Base-by-base conservation (phyloP, 2,113 vertebrate genomes). In the Murina feae region DNA sequence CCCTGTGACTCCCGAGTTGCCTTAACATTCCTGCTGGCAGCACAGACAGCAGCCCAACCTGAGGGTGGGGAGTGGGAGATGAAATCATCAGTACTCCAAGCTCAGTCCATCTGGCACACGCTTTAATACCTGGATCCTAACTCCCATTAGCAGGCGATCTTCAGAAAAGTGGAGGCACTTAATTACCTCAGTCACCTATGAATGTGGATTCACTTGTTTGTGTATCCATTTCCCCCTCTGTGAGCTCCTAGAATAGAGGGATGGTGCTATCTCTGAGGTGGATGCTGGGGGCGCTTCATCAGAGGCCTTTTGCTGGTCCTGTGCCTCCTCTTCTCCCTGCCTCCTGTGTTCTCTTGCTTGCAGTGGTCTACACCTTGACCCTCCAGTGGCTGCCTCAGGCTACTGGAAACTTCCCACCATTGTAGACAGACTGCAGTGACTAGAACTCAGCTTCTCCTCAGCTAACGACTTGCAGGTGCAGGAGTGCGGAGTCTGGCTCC, bases 401-500 rank as follows among this genome's bases (percentile, higher is more conserved):
- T 83, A 39, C 49, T 20, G n/a, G 42, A 39, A 80, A 91, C 75
- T 65, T 60, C 49, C 60, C 37, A 6, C 30, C 12, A 32, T 18
- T 0, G 0, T 80, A 93, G 84, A 18, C 53, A 39, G 81, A 44
- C 53, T 21, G 21, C 37, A 60, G 10, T 37, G 47, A 32, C 18
- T 51, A 55, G 42, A 86, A 68, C 51, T 25, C 13, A n/a, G 44
- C 78, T 85, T 55, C 30, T 25, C 17, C 58, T 68, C 30, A 65
- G 79, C 58, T 83, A 89, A 80, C 49, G 75, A 13, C 80, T 84
- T 55, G 68, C 84, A 85, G 58, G 44, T 44, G 14, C 28, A 14
- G 23, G 39, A 20, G 6, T 44, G 80, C 47, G 35, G 18, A 18
- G 18, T 17, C 55, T 28, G 7, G 66, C n/a, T 86, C 25, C 35